phyloP scores from a whole-genome alignment of 2,797 vertebrate species.

The Acrossocheilus fasciatus region DNA sequence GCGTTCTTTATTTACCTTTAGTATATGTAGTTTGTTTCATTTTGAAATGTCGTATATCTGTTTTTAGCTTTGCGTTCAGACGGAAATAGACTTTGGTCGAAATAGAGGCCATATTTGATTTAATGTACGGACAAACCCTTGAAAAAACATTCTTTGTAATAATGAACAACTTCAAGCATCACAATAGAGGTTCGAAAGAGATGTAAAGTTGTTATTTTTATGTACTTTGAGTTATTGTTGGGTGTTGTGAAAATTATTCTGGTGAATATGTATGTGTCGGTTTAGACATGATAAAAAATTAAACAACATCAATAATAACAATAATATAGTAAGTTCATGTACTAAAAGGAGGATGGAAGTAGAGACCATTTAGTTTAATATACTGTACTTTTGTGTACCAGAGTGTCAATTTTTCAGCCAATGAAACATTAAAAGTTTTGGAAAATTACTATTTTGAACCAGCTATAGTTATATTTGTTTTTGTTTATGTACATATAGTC shows the following conservation, averaged over 20 bases:
- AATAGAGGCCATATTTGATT: neutral
- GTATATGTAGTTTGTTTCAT: neutral
- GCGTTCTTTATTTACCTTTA: slow-evolving; percentile 65
- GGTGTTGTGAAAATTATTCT: neutral
- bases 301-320: neutral
- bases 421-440: neutral
- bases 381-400: too few species aligned
- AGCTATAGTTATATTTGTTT: neutral
- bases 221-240: neutral
- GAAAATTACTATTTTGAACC: neutral
- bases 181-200: neutral
- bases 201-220: neutral
- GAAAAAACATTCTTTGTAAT: neutral
- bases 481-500: neutral
- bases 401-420: neutral
- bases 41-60: neutral
- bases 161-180: neutral
- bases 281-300: neutral
- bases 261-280: neutral
- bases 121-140: neutral
- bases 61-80: neutral
- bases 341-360: neutral
- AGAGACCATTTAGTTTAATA: neutral
- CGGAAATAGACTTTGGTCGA: neutral
- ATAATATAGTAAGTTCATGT: neutral